phyloP scores from a whole-genome alignment of 2,797 vertebrate genomes.

The Thamnophis elegans region DNA sequence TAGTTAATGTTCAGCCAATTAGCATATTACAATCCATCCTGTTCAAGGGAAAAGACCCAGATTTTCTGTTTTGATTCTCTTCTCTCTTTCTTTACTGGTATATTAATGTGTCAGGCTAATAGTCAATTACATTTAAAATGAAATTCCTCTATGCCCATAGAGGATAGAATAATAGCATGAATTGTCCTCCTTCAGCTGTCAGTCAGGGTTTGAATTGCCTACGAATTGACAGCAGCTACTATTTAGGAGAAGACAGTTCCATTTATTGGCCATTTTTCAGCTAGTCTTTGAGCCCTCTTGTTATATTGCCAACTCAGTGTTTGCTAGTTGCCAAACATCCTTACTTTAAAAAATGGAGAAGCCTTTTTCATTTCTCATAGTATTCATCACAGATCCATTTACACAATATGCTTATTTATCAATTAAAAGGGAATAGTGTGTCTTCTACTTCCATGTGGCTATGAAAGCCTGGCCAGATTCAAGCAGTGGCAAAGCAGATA shows the following conservation, averaged over 20 bases:
- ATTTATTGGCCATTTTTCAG: not conserved
- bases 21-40: not conserved
- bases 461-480: not conserved
- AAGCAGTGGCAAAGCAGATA: not conserved
- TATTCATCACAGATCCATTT: not conserved
- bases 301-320: not conserved
- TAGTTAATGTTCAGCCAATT: not conserved
- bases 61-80: not conserved
- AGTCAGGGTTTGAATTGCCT: not conserved
- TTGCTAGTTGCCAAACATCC: not conserved
- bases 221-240: not conserved
- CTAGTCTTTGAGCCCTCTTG: not conserved
- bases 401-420: fast-evolving
- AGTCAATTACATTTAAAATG: not conserved
- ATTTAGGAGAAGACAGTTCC: not conserved
- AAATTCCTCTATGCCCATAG: not conserved
- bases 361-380: not conserved
- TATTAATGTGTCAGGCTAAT: not conserved
- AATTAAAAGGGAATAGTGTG: not conserved
- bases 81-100: not conserved
- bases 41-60: not conserved
- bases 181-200: not conserved
- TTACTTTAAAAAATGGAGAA: not conserved
- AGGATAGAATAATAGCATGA: not conserved
- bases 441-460: not conserved